A percentile compares a stretch with the other conserved stretches of the same genome.
Evolutionary conservation across 2,888 invertebrate species (phyloP).

Genomic region (Theretra japonica): DNA sequence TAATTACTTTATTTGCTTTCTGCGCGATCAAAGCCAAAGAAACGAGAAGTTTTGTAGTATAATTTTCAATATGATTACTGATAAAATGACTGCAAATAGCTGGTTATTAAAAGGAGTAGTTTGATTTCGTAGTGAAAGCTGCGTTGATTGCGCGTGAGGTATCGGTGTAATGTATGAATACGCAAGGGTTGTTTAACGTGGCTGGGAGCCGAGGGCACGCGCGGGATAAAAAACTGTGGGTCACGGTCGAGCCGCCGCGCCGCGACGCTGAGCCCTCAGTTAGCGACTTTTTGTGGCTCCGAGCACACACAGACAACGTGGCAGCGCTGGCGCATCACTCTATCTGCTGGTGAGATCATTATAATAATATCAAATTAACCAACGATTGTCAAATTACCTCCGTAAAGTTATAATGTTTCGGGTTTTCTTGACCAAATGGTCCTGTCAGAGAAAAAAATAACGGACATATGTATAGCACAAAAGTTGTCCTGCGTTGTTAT

Average conservation of each 20-base stretch:
- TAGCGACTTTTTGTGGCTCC: conserved; percentile 62
- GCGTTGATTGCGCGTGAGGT: conserved; percentile 53
- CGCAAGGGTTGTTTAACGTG: conserved; percentile 75
- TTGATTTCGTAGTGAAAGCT: neutral
- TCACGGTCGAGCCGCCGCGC: conserved; percentile 56
- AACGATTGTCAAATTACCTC: too few species aligned
- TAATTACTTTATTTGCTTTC: neutral
- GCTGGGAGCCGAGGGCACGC: conserved; percentile 67
- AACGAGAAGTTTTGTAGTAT: neutral
- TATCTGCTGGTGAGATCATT: conserved; percentile 7
- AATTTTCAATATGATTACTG: neutral
- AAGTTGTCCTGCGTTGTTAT: too few species aligned
- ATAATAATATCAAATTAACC: too few species aligned
- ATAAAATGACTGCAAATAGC: neutral
- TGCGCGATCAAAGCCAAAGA: too few species aligned
- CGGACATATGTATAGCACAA: too few species aligned
- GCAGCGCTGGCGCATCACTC: conserved; percentile 59
- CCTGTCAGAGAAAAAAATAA: too few species aligned
- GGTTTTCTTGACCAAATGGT: neutral
- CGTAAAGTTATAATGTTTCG: too few species aligned
- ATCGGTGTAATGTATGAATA: conserved; percentile 67
- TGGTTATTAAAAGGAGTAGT: neutral
- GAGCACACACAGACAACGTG: conserved; percentile 50
- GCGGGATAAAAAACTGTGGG: conserved; percentile 75
- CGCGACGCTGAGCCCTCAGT: conserved; percentile 56